Percentiles rank a stretch among this genome's conserved stretches.
Evolutionary conservation across 2,797 vertebrate species (phyloP).

Genomic region (Liparis tanakae): DNA sequence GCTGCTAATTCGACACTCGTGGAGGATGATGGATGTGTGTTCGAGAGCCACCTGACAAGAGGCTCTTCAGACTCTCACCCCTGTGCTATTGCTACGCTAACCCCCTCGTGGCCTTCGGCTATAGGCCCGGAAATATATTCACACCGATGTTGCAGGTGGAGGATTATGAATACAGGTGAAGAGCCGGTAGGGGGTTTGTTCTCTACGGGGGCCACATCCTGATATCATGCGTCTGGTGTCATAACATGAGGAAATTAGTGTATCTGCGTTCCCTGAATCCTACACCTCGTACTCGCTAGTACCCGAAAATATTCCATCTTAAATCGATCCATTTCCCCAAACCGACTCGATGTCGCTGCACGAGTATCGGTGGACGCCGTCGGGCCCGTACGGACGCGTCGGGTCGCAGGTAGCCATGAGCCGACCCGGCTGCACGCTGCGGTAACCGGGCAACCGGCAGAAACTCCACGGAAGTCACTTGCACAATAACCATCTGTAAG

Average conservation of each 20-base stretch:
- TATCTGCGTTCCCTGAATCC: not conserved
- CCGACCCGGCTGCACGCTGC: not conserved
- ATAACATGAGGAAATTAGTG: slow-evolving; percentile 9
- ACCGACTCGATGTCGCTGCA: not conserved
- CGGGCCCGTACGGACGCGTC: not conserved
- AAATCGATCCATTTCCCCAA: not conserved
- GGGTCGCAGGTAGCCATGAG: not conserved
- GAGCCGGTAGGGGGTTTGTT: slow-evolving; percentile 24
- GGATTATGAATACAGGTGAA: slow-evolving; percentile 28
- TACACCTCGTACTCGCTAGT: not conserved
- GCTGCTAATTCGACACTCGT: slow-evolving; percentile 71
- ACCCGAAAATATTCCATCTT: not conserved
- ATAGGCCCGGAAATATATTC: slow-evolving; percentile 50
- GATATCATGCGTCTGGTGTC: slow-evolving; percentile 13
- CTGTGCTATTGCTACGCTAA: slow-evolving; percentile 39
- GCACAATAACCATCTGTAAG: not conserved
- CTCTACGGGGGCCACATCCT: slow-evolving; percentile 24
- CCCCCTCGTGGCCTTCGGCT: slow-evolving; percentile 44
- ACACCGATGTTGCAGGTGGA: slow-evolving; percentile 26
- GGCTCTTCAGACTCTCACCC: slow-evolving; percentile 27
- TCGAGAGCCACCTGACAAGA: slow-evolving; percentile 61
- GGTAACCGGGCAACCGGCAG: not conserved
- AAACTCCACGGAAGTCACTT: not conserved
- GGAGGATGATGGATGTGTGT: slow-evolving; percentile 72
- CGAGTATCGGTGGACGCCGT: not conserved